Percentiles rank a stretch among this genome's conserved stretches.
Conservation (phyloP, 37 sponge, comb jelly and placozoan genomes). For the Chondrilla cf. caribensis region DNA sequence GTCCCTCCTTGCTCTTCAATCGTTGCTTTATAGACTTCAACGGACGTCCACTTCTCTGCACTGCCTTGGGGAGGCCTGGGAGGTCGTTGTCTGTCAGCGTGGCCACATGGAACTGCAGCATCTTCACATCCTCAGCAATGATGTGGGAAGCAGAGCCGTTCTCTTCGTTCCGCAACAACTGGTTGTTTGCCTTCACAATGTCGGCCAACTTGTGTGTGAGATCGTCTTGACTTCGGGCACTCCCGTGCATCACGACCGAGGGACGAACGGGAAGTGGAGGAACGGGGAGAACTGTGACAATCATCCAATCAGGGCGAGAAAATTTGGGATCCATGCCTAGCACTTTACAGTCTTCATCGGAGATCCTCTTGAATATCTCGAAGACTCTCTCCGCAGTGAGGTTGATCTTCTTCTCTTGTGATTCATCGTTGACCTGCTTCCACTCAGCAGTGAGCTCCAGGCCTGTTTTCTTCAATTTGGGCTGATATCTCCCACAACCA, state of each 20-base stretch:
- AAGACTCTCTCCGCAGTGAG: slow-evolving; percentile 89
- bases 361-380: slow-evolving; percentile 93
- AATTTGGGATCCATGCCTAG: slow-evolving; percentile 89
- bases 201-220: slow-evolving; percentile 98
- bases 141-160: slow-evolving; percentile 98
- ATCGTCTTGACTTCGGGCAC: slow-evolving; percentile 94
- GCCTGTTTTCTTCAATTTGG: slow-evolving; percentile 71
- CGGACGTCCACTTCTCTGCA: slow-evolving; percentile 90
- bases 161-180: slow-evolving; percentile 89
- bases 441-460: slow-evolving; percentile 95
- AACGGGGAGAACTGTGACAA: slow-evolving; percentile 89
- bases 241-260: slow-evolving; percentile 95
- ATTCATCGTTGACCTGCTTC: slow-evolving; percentile 91
- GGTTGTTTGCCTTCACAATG: slow-evolving; percentile 97
- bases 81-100: slow-evolving; percentile 97
- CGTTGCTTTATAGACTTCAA: slow-evolving; percentile 97
- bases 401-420: slow-evolving; percentile 91
- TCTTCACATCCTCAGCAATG: slow-evolving; percentile 91
- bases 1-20: slow-evolving; percentile 97
- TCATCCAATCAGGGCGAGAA: slow-evolving; percentile 97
- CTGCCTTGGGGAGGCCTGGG: slow-evolving; percentile 94
- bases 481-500: slow-evolving; percentile 95
- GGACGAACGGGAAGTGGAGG: slow-evolving; percentile 96
- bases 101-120: slow-evolving; percentile 98
- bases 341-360: slow-evolving; percentile 87